A percentile compares a stretch with the other conserved stretches of the same genome.
Conservation (phyloP, 2,113 vertebrate genomes). For the Bos javanicus region DNA sequence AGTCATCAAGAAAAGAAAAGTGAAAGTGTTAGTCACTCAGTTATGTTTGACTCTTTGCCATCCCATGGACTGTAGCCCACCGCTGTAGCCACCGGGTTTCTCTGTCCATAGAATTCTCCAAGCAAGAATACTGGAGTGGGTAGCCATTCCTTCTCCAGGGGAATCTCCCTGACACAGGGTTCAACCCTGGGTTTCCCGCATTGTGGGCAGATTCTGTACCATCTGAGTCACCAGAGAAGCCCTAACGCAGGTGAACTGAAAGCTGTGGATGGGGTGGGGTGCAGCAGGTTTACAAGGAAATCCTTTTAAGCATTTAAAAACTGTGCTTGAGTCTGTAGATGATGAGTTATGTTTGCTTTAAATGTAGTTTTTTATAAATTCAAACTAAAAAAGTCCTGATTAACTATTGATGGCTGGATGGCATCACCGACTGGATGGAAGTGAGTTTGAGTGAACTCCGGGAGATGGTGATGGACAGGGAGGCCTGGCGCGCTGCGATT, state of each 20-base stretch:
- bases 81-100: neutral
- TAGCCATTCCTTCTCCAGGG: neutral
- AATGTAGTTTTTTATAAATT: neutral
- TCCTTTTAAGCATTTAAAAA: neutral
- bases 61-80: neutral
- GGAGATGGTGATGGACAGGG: no score
- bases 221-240: neutral
- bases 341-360: neutral
- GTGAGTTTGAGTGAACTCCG: no score
- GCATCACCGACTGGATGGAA: no score
- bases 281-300: neutral
- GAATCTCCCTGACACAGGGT: neutral
- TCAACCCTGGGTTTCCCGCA: rapidly evolving
- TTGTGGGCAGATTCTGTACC: neutral
- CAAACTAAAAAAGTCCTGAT: neutral
- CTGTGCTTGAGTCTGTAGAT: neutral
- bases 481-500: no score
- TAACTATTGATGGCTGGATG: neutral
- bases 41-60: neutral
- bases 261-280: rapidly evolving
- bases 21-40: neutral
- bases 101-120: neutral
- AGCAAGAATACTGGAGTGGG: neutral
- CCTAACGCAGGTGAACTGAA: neutral
- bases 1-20: neutral